A percentile compares a stretch with the other conserved stretches of the same genome.
Evolutionary conservation across 53 echinoderm and acorn worm genomes (phyloP).

Genomic region (Holothuria scabra): DNA sequence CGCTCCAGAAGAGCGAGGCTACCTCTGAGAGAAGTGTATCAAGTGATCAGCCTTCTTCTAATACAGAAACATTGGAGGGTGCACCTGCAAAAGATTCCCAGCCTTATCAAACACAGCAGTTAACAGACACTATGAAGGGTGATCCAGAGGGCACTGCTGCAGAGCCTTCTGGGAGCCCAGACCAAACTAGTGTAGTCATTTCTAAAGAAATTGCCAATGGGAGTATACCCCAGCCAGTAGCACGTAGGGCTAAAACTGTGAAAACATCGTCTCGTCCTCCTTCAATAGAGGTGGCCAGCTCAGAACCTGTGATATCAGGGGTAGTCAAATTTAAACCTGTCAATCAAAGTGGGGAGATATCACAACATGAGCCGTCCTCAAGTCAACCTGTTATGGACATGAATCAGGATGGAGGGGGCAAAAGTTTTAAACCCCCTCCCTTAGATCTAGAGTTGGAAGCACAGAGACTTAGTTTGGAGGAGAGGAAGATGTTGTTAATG

Average conservation of each 20-base stretch:
- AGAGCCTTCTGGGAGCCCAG: not conserved
- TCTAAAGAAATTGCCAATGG: conserved; percentile 47
- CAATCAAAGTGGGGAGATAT: conserved; percentile 32
- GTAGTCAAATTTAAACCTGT: conserved; percentile 61
- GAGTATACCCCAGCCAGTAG: conserved; percentile 36
- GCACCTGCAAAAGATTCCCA: conserved; percentile 11
- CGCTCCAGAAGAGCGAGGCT: not conserved
- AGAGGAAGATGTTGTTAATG: conserved; percentile 48
- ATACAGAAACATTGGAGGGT: conserved; percentile 20
- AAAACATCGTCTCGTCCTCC: conserved; percentile 63
- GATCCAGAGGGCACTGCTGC: conserved; percentile 23
- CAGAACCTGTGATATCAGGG: conserved; percentile 64
- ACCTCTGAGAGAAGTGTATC: conserved; percentile 10
- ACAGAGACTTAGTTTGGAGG: conserved; percentile 43
- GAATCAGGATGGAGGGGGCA: not conserved
- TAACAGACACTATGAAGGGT: conserved; percentile 33
- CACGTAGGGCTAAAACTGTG: conserved; percentile 59
- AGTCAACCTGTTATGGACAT: not conserved
- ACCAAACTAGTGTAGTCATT: conserved; percentile 6
- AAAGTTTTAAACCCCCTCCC: not conserved
- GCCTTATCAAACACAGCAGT: not conserved
- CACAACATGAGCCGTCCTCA: conserved; percentile 31
- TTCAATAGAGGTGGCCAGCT: conserved; percentile 66
- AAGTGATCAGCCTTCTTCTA: conserved; percentile 10
- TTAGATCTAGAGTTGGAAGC: conserved; percentile 46